Base-by-base conservation (phyloP, 2,888 invertebrate species). In the Meiosimyza decipiens region DNA sequence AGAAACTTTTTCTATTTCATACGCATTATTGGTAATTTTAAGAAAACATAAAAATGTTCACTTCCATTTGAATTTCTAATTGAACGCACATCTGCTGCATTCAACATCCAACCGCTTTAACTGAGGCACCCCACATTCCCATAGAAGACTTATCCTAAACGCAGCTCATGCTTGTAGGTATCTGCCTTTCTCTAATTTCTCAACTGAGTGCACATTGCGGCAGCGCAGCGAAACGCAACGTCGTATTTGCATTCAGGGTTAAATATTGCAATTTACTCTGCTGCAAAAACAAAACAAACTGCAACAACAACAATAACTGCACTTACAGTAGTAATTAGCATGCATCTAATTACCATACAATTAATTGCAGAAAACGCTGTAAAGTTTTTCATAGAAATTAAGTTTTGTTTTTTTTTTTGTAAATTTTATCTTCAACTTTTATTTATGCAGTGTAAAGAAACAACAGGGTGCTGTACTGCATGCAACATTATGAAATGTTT, bases 221-320 rank as follows among this genome's bases (percentile, higher is more conserved):
- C 54, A 13, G 15, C 50, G 18, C 13, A 47, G 49, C 63, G 63
- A 12, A 71, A 66, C 55, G 73, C 69, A 72, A 7, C 49, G 51
- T 16, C 16, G 28, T 59, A 73, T 75, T 75, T 75, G 75, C 75
- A 72, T 75, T 73, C 73, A 75, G 75, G 73, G 75, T 73, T 73
- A 70, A 75, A 71, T 69, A 63, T 66, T 57, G 65, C 65, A 50
- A 63, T 65, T 59, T 69, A 40, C 22, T 15, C 18, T 12, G 66
- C 52, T 47, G 40, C 9, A 52, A 50, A 51, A 71, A 64, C 59
- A 71, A 66, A 9, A 9, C 1, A 9, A 40, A 40, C 9, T 40
- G 9, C 66, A 71, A 69, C 59, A 72, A 28, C 71, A 54, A 71
- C 59, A 64, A 60, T n/a, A 64, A 52, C 33, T 50, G 63, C 22